Evolutionary conservation across 2,797 vertebrate species (phyloP).

Genomic region (Poliocrania exsul): DNA sequence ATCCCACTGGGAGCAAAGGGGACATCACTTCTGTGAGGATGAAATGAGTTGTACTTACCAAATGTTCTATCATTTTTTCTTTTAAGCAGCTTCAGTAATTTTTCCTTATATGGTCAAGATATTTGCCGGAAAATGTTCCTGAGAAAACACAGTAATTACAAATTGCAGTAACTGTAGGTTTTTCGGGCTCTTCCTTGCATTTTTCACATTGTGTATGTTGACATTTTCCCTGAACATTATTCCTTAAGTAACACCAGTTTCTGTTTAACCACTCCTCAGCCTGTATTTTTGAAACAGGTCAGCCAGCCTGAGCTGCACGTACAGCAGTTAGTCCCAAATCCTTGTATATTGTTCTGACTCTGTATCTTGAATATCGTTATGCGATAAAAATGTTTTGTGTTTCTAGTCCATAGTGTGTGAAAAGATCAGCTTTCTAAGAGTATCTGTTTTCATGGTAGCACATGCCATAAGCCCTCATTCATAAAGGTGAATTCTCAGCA

Average conservation of each 20-base stretch:
- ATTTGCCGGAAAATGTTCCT: neutral
- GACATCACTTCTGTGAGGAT: neutral
- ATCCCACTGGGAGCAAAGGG: neutral
- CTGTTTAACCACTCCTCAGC: neutral
- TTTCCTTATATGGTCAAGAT: neutral
- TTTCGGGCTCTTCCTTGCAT: neutral
- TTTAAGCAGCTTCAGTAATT: neutral
- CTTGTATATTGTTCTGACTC: neutral
- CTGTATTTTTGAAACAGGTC: neutral
- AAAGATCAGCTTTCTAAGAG: neutral
- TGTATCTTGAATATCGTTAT: neutral
- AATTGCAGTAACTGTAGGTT: neutral
- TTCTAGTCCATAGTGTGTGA: neutral
- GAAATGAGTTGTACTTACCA: neutral
- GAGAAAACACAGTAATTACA: neutral
- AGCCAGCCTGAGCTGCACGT: neutral
- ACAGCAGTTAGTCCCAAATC: neutral
- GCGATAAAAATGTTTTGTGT: neutral
- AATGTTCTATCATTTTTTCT: neutral
- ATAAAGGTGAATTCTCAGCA: neutral
- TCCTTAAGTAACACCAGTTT: neutral
- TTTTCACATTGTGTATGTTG: neutral
- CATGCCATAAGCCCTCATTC: neutral
- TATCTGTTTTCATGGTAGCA: neutral
- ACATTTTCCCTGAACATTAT: neutral